Conservation (phyloP, 2,797 vertebrate species). For the Dendrocincla tyrannina region DNA sequence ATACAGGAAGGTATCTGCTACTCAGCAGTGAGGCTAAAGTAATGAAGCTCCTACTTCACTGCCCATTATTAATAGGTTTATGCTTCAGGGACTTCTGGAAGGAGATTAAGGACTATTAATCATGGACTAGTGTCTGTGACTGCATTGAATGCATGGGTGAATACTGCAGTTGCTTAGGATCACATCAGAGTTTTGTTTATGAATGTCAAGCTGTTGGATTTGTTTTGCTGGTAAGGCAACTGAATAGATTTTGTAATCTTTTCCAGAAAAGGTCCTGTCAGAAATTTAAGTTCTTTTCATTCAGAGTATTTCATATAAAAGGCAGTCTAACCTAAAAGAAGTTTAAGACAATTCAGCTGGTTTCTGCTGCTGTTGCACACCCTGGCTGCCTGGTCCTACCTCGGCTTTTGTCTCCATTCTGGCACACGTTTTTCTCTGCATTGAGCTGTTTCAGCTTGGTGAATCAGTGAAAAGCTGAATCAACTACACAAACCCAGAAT, state of each 20-base stretch:
- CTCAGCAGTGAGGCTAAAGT: neutral
- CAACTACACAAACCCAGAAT: neutral
- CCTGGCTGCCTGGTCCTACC: neutral
- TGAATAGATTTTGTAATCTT: neutral
- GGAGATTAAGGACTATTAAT: constrained; percentile 49
- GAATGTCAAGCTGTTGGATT: neutral
- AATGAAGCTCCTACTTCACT: neutral
- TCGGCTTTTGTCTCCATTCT: neutral
- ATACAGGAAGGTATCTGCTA: neutral
- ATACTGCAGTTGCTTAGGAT: neutral
- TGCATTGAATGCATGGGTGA: neutral
- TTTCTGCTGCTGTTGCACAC: neutral
- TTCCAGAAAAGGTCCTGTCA: neutral
- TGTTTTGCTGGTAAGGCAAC: neutral
- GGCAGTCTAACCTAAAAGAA: neutral
- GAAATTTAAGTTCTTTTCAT: neutral
- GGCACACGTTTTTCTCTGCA: neutral
- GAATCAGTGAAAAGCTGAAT: neutral
- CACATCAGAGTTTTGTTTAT: neutral
- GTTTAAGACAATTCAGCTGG: neutral
- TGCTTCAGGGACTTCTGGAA: constrained; percentile 17
- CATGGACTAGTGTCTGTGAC: neutral
- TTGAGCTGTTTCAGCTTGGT: neutral
- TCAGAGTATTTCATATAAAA: neutral
- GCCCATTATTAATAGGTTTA: constrained; percentile 21